A percentile compares a stretch with the other conserved stretches of the same genome.
phyloP scores from a whole-genome alignment of 1,140 invertebrate genomes.

The Augochlora pura region DNA sequence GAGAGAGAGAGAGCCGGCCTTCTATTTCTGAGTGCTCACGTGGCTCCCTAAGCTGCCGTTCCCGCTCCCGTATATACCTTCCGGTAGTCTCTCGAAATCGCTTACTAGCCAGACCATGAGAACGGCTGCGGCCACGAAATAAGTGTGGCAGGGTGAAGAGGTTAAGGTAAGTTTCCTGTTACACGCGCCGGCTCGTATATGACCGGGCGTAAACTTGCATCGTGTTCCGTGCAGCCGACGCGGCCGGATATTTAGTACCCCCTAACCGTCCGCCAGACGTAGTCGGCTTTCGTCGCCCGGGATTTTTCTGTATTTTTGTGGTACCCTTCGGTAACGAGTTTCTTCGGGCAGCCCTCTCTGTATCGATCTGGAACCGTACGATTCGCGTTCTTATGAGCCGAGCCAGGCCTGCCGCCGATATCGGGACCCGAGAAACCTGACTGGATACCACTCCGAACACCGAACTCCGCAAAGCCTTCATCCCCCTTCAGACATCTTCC shows the following conservation, averaged over 20 bases:
- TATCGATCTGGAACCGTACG: slow-evolving; percentile 28
- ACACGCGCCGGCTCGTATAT: slow-evolving; percentile 49
- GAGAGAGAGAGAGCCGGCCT: slow-evolving; percentile 24
- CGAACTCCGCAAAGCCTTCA: neutral
- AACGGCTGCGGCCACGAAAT: slow-evolving; percentile 58
- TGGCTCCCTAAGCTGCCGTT: slow-evolving; percentile 4
- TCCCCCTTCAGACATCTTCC: neutral
- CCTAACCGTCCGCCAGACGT: slow-evolving; percentile 34
- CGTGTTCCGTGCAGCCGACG: slow-evolving; percentile 49
- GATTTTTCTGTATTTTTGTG: slow-evolving; percentile 47
- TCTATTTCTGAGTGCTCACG: slow-evolving; percentile 56
- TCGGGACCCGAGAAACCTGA: neutral
- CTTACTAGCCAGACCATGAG: slow-evolving; percentile 48
- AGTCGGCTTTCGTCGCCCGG: slow-evolving; percentile 29
- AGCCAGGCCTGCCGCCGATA: neutral
- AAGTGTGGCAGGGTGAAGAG: slow-evolving; percentile 62
- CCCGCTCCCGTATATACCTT: slow-evolving; percentile 10
- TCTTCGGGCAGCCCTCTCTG: too few relatives aligned
- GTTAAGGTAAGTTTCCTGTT: slow-evolving; percentile 64
- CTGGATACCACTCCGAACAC: neutral
- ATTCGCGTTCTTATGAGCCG: slow-evolving; percentile 1
- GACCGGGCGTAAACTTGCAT: slow-evolving; percentile 57
- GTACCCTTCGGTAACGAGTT: slow-evolving; percentile 34
- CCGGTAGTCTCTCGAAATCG: slow-evolving; percentile 52
- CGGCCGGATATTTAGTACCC: slow-evolving; percentile 41